Base-by-base conservation (phyloP, 2,888 invertebrate species). In the Metellina segmentata region DNA sequence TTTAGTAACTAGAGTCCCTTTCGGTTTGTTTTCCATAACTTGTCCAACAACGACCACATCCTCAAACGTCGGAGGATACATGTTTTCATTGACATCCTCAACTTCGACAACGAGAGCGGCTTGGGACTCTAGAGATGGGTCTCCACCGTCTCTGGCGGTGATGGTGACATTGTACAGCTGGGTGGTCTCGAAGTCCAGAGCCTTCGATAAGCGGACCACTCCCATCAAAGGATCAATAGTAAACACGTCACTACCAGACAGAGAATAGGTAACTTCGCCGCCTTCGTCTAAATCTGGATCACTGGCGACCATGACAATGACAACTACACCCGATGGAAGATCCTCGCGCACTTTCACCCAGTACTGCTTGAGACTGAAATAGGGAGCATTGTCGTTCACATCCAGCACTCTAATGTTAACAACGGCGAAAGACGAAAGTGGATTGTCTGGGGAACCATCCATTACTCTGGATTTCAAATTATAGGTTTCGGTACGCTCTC, bases 51-150 rank as follows among this genome's bases (percentile, higher is more conserved):
- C 95, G 93, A 98, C 97, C 94, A 97, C 97, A 95, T 97, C 97
- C 85, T 96, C 96, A 95, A 99, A 99, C 93, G 96, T 96, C 0
- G 99, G 98, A 86, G 98, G 96, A 95, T 97, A 96, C 89, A 97
- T 96, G 95, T 99, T 99, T 95, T 99, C 99, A 95, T 99, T 98
- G 20, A 99, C 98, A 95, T 99, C 99, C 93, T 97, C 97, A 93
- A 95, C 95, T 95, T 98, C 98, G 86, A 99, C 96, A 85, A 95
- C 94, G 69, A 99, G 96, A 92, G 97, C 96, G 91, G 98, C 97
- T 94, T 97, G 97, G 0, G 98, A 96, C 92, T 97, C 96, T 93
- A 98, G 95, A 6, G 97, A 96, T 89, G 96, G 96, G 7, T 93
- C 93, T 0, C 98, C 99, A 61, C 97, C 96, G 95, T 99, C 99